Evolutionary conservation across 2,888 invertebrate species (phyloP).

Genomic region (Nomada goodeniana): DNA sequence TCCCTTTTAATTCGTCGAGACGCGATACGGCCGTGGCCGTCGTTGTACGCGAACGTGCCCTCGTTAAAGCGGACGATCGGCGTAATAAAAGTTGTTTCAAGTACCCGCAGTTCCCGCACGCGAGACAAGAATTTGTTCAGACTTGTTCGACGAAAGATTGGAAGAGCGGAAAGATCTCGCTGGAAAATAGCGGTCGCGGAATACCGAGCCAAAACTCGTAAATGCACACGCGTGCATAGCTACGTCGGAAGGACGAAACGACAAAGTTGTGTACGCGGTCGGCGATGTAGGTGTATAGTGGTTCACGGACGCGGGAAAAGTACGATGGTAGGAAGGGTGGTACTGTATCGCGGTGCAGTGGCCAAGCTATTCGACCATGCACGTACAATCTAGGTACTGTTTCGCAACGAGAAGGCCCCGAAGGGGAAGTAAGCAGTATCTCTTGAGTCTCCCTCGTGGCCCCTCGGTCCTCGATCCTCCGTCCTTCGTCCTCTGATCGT

Average conservation of each 20-base stretch:
- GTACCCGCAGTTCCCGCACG: constrained; percentile 46
- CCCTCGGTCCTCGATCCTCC: constrained; percentile 59
- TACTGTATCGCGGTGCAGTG: constrained; percentile 67
- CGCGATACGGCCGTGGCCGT: background rate
- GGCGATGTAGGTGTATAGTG: constrained; percentile 24
- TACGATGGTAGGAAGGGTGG: constrained; percentile 50
- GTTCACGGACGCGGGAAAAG: constrained; percentile 43
- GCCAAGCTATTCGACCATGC: constrained; percentile 71
- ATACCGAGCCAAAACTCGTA: constrained; percentile 69
- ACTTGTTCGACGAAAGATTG: constrained; percentile 35
- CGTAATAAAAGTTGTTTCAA: constrained; percentile 45
- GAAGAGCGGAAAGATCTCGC: constrained; percentile 33
- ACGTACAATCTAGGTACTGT: constrained; percentile 73
- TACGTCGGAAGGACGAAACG: constrained; percentile 55
- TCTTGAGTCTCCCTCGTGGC: constrained; percentile 81
- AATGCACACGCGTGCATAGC: constrained; percentile 65
- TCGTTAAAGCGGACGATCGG: constrained; percentile 40
- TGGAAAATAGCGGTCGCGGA: constrained; percentile 38
- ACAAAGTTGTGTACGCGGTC: constrained; percentile 27
- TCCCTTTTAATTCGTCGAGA: background rate
- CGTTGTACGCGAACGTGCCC: constrained; percentile 14
- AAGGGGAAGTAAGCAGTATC: constrained; percentile 75
- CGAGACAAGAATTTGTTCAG: constrained; percentile 47
- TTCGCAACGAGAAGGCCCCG: constrained; percentile 71
- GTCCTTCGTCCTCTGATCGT: constrained; percentile 52